A percentile compares a stretch with the other conserved stretches of the same genome.
These are phyloP conservation scores for Tromatobia lineatoria DNA, from an alignment of 2,888 invertebrate genomes.

Conservation along the genomic window DNA sequence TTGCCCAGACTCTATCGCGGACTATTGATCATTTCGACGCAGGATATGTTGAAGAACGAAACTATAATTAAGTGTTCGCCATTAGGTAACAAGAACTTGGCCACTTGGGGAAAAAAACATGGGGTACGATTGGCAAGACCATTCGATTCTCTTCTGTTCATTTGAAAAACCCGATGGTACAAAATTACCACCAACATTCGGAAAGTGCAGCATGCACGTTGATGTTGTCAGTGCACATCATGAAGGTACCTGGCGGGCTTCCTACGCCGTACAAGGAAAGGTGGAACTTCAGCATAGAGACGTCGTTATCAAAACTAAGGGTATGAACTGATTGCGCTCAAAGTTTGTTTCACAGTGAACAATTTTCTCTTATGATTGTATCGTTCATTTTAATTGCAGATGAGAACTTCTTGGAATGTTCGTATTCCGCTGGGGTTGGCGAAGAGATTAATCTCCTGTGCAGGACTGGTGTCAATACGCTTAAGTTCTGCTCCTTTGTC, in stretches of 20 bases:
- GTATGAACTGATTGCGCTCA: constrained; percentile 64
- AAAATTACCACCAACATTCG: constrained; percentile 57
- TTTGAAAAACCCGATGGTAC: constrained; percentile 75
- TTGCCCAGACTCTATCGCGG: too few relatives aligned
- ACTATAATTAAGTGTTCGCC: not conserved
- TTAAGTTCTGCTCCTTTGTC: constrained; percentile 75
- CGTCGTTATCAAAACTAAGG: constrained; percentile 72
- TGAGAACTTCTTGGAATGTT: constrained; percentile 1
- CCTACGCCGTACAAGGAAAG: constrained; percentile 71
- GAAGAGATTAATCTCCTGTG: constrained; percentile 68
- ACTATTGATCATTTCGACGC: too few relatives aligned
- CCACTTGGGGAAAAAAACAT: not conserved
- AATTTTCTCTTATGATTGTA: not conserved
- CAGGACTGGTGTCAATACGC: constrained; percentile 34
- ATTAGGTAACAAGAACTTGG: constrained; percentile 3
- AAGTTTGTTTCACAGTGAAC: not conserved
- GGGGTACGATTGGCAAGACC: not conserved
- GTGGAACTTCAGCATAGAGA: constrained; percentile 56
- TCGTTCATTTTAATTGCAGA: constrained; percentile 35
- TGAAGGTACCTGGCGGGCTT: constrained; percentile 77
- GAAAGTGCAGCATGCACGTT: constrained; percentile 71
- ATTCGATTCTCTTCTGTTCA: constrained; percentile 71
- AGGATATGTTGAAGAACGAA: not conserved
- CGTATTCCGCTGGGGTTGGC: constrained; percentile 4
- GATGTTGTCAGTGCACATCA: constrained; percentile 72